Percentiles rank a stretch among this genome's conserved stretches.
Conservation (phyloP, 2,113 vertebrate species). For the Entelurus aequoreus region DNA sequence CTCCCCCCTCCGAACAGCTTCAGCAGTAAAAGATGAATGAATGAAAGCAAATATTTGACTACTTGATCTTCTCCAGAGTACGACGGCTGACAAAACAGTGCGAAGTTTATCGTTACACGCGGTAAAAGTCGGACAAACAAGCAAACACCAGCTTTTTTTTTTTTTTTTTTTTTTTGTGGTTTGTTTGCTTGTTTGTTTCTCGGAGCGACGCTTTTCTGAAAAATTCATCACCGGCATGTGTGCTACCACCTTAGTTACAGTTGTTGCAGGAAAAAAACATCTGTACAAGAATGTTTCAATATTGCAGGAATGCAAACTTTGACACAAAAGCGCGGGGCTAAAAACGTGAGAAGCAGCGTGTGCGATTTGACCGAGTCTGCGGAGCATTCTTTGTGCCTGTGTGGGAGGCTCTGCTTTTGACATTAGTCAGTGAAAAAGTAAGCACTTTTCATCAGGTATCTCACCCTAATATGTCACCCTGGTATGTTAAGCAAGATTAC, state of each 20-base stretch:
- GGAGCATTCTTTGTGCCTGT: slow-evolving; percentile 32
- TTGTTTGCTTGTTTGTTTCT: background rate
- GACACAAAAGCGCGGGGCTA: slow-evolving; percentile 37
- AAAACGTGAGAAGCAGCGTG: slow-evolving; percentile 33
- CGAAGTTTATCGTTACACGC: background rate
- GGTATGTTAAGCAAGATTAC: slow-evolving; percentile 20
- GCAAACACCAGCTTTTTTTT: slow-evolving; percentile 3
- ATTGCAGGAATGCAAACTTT: slow-evolving; percentile 47
- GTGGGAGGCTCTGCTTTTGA: slow-evolving; percentile 52
- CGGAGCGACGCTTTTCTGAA: background rate
- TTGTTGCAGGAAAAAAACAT: slow-evolving; percentile 8
- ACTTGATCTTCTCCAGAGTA: too few species aligned
- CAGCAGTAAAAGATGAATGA: too few species aligned
- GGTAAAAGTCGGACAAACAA: slow-evolving; percentile 7
- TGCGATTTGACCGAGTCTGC: slow-evolving; percentile 12
- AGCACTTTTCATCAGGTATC: slow-evolving; percentile 4
- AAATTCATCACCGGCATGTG: slow-evolving; percentile 31
- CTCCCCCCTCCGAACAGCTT: too few species aligned
- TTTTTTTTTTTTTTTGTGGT: background rate
- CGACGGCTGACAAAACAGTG: background rate
- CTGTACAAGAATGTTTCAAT: slow-evolving; percentile 50
- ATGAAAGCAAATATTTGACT: too few species aligned
- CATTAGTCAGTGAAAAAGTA: slow-evolving; percentile 28
- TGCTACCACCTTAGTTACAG: slow-evolving; percentile 30
- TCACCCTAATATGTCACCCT: slow-evolving; percentile 17